These are phyloP conservation scores for Mionectes olivaceus DNA, from an alignment of 2,797 vertebrate species.

Conservation along the genomic window DNA sequence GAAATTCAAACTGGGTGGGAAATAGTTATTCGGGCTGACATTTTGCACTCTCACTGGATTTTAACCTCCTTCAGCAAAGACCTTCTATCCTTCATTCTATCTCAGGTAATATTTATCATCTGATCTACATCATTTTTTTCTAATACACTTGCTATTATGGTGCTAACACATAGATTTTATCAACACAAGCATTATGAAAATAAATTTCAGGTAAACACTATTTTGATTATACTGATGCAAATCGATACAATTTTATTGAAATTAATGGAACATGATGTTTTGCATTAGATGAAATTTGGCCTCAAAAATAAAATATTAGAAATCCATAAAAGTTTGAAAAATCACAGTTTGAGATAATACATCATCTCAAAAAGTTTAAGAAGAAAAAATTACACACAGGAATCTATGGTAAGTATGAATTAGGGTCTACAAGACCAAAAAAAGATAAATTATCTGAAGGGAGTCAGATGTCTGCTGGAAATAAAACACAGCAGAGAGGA, in stretches of 20 bases:
- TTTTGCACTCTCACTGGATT: background rate
- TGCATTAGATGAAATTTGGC: background rate
- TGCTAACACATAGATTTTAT: background rate
- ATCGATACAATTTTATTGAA: slow-evolving; percentile 13
- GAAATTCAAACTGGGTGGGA: slow-evolving; percentile 51
- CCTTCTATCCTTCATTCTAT: background rate
- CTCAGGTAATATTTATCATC: background rate
- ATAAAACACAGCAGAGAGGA: background rate
- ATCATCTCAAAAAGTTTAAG: background rate
- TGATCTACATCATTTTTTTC: background rate
- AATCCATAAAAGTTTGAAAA: background rate
- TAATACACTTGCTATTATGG: background rate
- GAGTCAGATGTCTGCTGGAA: background rate
- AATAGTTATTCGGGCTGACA: slow-evolving; percentile 7
- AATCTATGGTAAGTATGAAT: background rate
- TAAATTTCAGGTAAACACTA: background rate
- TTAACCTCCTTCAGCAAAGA: background rate
- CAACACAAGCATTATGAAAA: background rate
- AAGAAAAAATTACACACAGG: background rate
- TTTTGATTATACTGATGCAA: background rate
- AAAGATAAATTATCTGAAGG: background rate
- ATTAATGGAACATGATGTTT: background rate
- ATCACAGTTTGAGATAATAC: background rate
- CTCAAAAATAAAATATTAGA: background rate
- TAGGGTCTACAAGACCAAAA: background rate